Conservation (phyloP, 2,888 invertebrate genomes). For the Conops quadrifasciatus region DNA sequence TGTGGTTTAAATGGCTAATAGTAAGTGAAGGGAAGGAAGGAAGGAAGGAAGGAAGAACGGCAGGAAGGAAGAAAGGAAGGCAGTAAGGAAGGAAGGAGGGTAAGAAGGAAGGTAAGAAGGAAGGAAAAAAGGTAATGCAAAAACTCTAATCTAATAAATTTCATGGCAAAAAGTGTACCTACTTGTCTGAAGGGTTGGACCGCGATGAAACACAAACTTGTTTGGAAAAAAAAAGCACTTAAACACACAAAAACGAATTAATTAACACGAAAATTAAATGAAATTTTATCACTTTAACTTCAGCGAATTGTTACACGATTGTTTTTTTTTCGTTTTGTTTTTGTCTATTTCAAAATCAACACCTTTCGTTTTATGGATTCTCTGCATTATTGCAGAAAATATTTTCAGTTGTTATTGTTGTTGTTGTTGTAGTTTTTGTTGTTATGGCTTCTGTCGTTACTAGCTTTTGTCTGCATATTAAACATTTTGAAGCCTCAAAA, state of each 20-base stretch:
- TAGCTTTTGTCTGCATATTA: slow-evolving; percentile 5
- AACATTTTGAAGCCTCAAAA: slow-evolving; percentile 13
- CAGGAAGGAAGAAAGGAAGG: too few species aligned
- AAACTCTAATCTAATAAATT: too few species aligned
- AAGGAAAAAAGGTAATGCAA: too few species aligned
- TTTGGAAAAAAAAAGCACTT: background rate
- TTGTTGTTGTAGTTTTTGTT: slow-evolving; percentile 16
- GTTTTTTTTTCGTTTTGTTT: slow-evolving; percentile 4
- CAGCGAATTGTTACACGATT: background rate
- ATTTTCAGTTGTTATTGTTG: slow-evolving; percentile 4
- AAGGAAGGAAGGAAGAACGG: background rate
- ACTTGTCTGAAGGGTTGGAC: too few species aligned
- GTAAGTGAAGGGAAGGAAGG: background rate
- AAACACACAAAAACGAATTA: background rate
- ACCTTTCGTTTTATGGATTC: background rate
- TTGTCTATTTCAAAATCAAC: slow-evolving; percentile 4
- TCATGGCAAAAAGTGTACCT: too few species aligned
- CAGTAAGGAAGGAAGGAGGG: too few species aligned
- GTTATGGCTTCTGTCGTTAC: background rate
- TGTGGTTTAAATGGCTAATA: too few species aligned
- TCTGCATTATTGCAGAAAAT: background rate
- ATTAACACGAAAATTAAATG: slow-evolving; percentile 29
- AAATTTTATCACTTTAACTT: slow-evolving; percentile 18
- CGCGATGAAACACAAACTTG: background rate
- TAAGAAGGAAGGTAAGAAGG: too few species aligned